Evolutionary conservation across 2,888 invertebrate genomes (phyloP), one percentile per base, ranked within the genome.

Genomic region (Lumbricus terrestris): DNA sequence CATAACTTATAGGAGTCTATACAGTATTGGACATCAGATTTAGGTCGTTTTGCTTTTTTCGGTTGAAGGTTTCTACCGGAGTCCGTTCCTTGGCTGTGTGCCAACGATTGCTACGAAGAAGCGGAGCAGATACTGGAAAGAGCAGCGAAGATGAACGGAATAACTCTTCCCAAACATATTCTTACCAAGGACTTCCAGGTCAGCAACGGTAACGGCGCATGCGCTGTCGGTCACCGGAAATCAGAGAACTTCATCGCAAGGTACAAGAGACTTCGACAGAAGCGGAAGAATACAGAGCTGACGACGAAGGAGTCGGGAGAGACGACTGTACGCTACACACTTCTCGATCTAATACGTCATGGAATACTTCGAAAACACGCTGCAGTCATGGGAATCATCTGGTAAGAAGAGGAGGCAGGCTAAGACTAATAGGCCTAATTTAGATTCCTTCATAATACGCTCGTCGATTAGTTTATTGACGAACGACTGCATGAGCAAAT

Each of bases 51-150:
- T 47, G n/a, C n/a, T 20, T 34, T 38, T 38, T 47, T 33, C 33
- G 35, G 29, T 37, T 85, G 16, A 90, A 93, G 93, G 92, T 90
- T 92, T 20, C 85, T 93, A 6, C 92, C 92, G 4, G 93, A 93
- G 88, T 92, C 92, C 16, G 89, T 93, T 6, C 92, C 92, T 3
- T 93, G 93, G 93, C 90, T 93, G 54, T 83, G 89, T 34, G 92
- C 92, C 40, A 93, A 93, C 85, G 90, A 91, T 35, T 38, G 91
- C 18, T 38, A 82, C 18, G 82, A 90, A 20, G 91, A 92, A 34
- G 93, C 93, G 5, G 92, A 92, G 82, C 69, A 89, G 42, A 91
- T 92, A n/a, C 40, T 93, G n/a, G 42, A 90, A 88, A 90, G 91
- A 38, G 93, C 93, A 11, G 92, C 92, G 54, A 91, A 90, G 38